Evolutionary conservation across 2,797 vertebrate genomes (phyloP).

Genomic region (Poeciliopsis infans): DNA sequence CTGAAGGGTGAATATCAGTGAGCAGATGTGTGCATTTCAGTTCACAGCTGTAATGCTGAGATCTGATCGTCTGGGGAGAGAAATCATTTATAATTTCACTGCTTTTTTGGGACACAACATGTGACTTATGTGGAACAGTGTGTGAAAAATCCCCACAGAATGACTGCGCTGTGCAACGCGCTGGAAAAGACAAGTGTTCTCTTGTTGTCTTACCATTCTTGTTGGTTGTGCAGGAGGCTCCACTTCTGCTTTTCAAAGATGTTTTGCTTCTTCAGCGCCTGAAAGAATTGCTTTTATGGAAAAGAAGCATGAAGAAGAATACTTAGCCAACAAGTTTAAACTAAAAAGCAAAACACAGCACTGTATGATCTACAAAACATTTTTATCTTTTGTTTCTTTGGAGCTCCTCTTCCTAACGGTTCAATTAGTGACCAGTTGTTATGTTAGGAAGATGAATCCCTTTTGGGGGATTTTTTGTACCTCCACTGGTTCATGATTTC

Average conservation of each 20-base stretch:
- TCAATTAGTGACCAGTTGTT: background rate
- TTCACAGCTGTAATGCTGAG: conserved; percentile 3
- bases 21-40: conserved; percentile 2
- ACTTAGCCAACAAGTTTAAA: background rate
- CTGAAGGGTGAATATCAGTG: background rate
- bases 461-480: too few relatives aligned
- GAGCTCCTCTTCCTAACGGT: background rate
- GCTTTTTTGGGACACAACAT: background rate
- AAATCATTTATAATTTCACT: background rate
- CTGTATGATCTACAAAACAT: background rate
- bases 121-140: background rate
- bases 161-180: background rate
- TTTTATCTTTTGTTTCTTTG: background rate
- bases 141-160: background rate
- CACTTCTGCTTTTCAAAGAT: too few relatives aligned
- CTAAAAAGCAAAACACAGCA: background rate
- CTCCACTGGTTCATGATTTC: background rate
- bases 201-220: too few relatives aligned
- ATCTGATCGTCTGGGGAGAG: conserved; percentile 4
- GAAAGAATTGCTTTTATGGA: background rate
- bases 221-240: too few relatives aligned
- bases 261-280: background rate
- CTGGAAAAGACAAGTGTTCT: too few relatives aligned
- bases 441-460: background rate
- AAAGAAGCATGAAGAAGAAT: background rate